A percentile compares a stretch with the other conserved stretches of the same genome.
Evolutionary conservation across 2,113 vertebrate genomes (phyloP).

Genomic region (Sylvilagus bachmani): DNA sequence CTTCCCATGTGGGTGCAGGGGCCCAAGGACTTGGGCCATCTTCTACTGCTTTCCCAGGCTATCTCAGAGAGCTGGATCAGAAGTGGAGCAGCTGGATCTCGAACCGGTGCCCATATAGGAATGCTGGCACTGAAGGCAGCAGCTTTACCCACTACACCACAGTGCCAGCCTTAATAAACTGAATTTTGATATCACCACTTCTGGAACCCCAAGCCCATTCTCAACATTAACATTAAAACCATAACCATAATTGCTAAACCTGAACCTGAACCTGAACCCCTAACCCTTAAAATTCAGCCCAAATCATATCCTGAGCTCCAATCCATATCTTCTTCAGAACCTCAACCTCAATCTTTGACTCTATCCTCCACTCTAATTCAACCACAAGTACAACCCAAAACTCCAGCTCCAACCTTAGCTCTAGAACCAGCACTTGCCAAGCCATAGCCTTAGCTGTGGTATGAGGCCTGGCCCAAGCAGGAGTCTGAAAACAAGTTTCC

Average conservation of each 20-base stretch:
- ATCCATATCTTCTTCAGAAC: not conserved
- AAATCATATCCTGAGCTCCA: not conserved
- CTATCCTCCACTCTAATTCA: not conserved
- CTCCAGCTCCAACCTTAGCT: not conserved
- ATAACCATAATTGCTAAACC: not conserved
- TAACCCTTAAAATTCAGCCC: not conserved
- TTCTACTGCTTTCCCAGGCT: too few species aligned
- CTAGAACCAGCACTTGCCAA: not conserved
- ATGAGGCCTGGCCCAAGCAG: not conserved
- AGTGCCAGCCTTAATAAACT: not conserved
- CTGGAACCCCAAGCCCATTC: not conserved
- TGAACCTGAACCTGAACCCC: not conserved
- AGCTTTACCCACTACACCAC: too few species aligned
- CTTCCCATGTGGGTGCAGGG: too few species aligned
- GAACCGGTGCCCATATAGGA: too few species aligned
- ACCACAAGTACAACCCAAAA: not conserved
- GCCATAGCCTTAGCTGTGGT: not conserved
- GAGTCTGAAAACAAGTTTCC: not conserved
- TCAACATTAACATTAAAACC: not conserved
- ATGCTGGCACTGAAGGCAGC: too few species aligned
- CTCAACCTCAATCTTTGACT: not conserved
- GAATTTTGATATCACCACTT: not conserved
- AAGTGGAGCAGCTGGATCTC: too few species aligned
- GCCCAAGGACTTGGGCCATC: too few species aligned
- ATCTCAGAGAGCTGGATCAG: too few species aligned